Evolutionary conservation across 30 jellyfish, hydroid and myxozoan species (phyloP), one percentile per base, ranked within the genome.

Genomic region (Turritopsis dohrnii): DNA sequence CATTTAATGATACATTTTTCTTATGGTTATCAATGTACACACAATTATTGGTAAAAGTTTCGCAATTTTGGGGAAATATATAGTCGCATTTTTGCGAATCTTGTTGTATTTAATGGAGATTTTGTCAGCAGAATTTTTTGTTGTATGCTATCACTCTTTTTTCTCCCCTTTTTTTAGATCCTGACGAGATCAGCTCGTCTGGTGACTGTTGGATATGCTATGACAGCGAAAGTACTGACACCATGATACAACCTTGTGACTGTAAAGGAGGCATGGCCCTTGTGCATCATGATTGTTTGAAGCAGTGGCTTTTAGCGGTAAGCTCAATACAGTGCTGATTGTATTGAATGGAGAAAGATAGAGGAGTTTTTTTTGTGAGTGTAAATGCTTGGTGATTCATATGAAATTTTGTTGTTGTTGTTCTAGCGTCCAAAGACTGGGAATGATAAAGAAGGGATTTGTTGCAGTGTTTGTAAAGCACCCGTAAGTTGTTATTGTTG

Each of bases 291-390:
- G 94, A 86, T 21, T 90, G 97, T 79, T 54, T 90, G 65, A 90
- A 90, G 74, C 84, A 90, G 54, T 90, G 97, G 97, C 90, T 90
- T 23, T 72, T 86, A 19, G 94, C 87, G 88, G 97, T 90, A 86
- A 23, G 85, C 9, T 29, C 26, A 0, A 76, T 19, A n/a, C n/a
- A n/a, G n/a, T n/a, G n/a, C n/a, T n/a, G n/a, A n/a, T n/a, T n/a
- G n/a, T n/a, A n/a, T n/a, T n/a, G n/a, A n/a, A n/a, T n/a, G n/a
- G n/a, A n/a, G n/a, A n/a, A n/a, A n/a, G n/a, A n/a, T n/a, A n/a
- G n/a, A n/a, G n/a, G n/a, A n/a, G n/a, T n/a, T n/a, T n/a, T 60
- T 60, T 60, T 60, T 60, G 0, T 60, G 22, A 60, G 73, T 60
- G 22, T 60, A 60, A n/a, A n/a, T 60, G 21, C 73, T 23, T 21